Conservation (phyloP, 2,797 vertebrate genomes). For the Psittacula derbiana region DNA sequence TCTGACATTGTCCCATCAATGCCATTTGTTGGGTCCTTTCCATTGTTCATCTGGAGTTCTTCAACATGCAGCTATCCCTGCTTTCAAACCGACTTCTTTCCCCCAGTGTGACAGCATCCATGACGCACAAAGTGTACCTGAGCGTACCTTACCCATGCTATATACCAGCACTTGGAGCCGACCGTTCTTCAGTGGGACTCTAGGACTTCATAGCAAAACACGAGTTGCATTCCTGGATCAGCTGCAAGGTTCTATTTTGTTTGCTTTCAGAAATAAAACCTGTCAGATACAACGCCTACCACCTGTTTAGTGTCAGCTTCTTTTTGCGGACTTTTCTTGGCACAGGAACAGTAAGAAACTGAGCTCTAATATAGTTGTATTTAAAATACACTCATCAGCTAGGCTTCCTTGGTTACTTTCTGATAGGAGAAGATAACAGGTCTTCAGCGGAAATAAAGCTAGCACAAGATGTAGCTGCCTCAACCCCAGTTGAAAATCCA, state of each 20-base stretch:
- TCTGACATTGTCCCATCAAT: fast-evolving
- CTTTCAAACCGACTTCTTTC: background rate
- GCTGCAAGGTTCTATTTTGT: conserved; percentile 39
- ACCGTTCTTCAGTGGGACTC: background rate
- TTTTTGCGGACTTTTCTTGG: conserved; percentile 17
- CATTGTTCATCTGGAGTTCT: fast-evolving
- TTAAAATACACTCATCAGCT: background rate
- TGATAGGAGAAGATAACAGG: background rate
- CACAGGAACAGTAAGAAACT: background rate
- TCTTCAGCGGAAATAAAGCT: background rate
- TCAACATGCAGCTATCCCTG: background rate
- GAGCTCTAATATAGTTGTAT: background rate
- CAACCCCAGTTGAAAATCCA: background rate
- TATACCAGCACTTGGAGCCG: background rate
- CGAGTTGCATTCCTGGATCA: background rate
- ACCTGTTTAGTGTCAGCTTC: conserved; percentile 29
- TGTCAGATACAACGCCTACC: background rate
- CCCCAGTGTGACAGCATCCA: background rate
- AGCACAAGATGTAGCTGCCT: background rate
- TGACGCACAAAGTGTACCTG: background rate
- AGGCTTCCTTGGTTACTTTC: background rate
- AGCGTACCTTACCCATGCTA: background rate
- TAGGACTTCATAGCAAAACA: conserved; percentile 26
- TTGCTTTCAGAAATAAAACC: conserved; percentile 63
- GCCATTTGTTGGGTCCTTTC: background rate